phyloP scores from a whole-genome alignment of 2,888 invertebrate species.

The Branchipolynoe longqiensis region DNA sequence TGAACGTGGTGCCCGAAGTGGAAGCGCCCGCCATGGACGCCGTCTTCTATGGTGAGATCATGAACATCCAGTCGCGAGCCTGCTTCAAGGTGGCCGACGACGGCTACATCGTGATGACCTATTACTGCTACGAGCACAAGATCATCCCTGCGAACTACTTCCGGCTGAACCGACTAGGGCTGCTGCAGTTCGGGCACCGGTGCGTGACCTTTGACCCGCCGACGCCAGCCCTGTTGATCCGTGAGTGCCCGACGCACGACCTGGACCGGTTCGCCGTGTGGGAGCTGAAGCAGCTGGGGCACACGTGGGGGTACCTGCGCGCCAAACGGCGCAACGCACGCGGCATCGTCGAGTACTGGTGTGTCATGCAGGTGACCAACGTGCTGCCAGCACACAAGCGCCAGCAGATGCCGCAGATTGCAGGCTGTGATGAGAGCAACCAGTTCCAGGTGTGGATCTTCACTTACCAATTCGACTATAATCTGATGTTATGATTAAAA shows the following conservation, averaged over 20 bases:
- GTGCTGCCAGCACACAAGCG: constrained; percentile 65
- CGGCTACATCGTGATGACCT: constrained; percentile 68
- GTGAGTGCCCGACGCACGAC: constrained; percentile 64
- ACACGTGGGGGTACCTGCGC: constrained; percentile 63
- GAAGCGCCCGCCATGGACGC: constrained; percentile 60
- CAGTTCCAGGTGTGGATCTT: constrained; percentile 66
- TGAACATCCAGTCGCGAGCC: constrained; percentile 66
- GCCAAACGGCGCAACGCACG: constrained; percentile 58
- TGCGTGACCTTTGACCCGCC: constrained; percentile 29
- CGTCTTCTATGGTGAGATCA: constrained; percentile 69
- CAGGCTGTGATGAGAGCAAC: constrained; percentile 64
- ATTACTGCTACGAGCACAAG: constrained; percentile 70
- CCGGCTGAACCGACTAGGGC: not conserved
- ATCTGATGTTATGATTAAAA: too few species aligned
- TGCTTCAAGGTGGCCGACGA: constrained; percentile 69
- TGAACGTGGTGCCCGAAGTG: constrained; percentile 61
- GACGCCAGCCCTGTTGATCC: constrained; percentile 48
- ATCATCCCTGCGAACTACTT: constrained; percentile 70
- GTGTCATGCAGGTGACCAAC: constrained; percentile 69
- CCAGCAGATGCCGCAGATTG: constrained; percentile 69
- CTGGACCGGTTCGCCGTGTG: constrained; percentile 64
- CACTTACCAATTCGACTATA: constrained; percentile 66
- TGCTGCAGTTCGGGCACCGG: constrained; percentile 5
- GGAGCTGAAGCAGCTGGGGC: constrained; percentile 62
- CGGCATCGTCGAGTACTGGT: constrained; percentile 62